A percentile compares a stretch with the other conserved stretches of the same genome.
These are phyloP conservation scores for Macroglossus sobrinus DNA, from an alignment of 2,113 vertebrate species.

Conservation along the genomic window DNA sequence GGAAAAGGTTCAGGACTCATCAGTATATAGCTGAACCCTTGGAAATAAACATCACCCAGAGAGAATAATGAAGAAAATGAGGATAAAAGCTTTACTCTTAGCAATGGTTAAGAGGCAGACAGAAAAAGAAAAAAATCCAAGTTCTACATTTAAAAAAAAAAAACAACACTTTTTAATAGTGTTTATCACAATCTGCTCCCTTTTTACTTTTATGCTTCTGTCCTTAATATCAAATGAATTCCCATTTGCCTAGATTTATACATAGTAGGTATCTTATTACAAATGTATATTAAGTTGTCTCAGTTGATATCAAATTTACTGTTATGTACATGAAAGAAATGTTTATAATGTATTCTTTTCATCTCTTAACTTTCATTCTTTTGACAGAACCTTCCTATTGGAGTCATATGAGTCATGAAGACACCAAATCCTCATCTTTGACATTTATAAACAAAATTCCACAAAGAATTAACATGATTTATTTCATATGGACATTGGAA, in stretches of 20 bases:
- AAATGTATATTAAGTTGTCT: neutral
- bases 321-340: neutral
- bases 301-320: neutral
- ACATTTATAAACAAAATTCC: conserved; percentile 18
- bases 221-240: neutral
- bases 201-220: neutral
- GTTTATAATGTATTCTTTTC: neutral
- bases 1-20: neutral
- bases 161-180: neutral
- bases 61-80: neutral
- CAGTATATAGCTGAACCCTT: neutral
- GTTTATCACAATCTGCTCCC: neutral
- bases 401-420: neutral
- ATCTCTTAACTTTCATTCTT: neutral
- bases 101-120: neutral
- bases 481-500: neutral
- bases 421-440: neutral
- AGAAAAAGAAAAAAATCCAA: neutral
- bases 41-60: neutral
- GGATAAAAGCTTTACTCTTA: neutral
- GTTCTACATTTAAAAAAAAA: neutral
- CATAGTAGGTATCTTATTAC: neutral
- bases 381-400: neutral
- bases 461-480: neutral
- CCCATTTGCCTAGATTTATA: neutral